Base-by-base conservation (phyloP, 2,888 invertebrate species). In the Clivina fossor region DNA sequence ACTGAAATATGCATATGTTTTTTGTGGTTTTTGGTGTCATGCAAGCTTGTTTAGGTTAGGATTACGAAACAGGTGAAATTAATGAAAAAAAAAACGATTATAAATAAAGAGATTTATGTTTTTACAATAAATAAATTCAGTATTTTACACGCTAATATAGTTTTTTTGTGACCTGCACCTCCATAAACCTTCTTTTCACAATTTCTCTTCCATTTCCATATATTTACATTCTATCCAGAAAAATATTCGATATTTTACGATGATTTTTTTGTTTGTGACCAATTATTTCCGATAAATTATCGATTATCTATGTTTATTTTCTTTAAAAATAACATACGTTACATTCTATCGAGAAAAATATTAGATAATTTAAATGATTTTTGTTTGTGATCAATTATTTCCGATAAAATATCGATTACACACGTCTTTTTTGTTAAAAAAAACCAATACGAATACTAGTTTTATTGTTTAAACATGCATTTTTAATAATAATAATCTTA, bases 31-130 rank as follows among this genome's bases (percentile, higher is more conserved):
- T 26, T 61, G 63, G 66, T 68, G 9, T 60, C 69, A 11, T 70
- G 69, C 56, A 70, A 61, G 58, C 59, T 64, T 15, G 58, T 64
- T 16, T 70, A 70, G 70, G 15, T 38, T 16, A 16, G n/a, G 2
- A 4, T 16, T 15, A 18, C 9, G 4, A 13, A 2, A 15, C 9
- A 38, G 16, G 1, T n/a, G 8, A 38, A 16, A 3, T 19, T n/a
- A 16, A 18, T 16, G 5, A 18, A 18, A 18, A 22, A 41, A 41
- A 41, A 3, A 2, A 20, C n/a, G n/a, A 41, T 41, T 41, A 24
- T 41, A 24, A 24, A 24, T 24, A 13, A 41, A n/a, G 8, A 24
- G n/a, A 24, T 41, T 38, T 41, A 43, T 24, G 32, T 54, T 55
- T 22, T 38, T 47, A 40, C 46, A 47, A 55, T 55, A 55, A 55